These are phyloP conservation scores for Heliconius himera DNA, from an alignment of 1,140 invertebrate genomes.

Conservation along the genomic window DNA sequence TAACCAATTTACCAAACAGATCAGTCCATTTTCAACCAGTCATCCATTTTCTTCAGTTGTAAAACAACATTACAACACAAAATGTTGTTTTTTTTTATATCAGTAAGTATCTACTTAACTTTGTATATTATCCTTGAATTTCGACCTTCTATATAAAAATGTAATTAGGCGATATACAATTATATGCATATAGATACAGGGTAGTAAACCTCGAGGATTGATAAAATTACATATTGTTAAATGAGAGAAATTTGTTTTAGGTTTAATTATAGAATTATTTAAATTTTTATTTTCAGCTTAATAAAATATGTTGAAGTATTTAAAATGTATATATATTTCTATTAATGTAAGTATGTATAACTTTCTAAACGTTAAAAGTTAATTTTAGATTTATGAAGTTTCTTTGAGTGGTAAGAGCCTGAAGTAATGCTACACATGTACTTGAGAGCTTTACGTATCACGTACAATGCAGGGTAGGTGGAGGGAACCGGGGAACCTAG, in stretches of 20 bases:
- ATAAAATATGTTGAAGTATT: too few relatives aligned
- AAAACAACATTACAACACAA: not conserved
- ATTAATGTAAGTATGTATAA: too few relatives aligned
- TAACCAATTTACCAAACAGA: not conserved
- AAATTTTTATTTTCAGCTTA: too few relatives aligned
- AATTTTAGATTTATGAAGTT: too few relatives aligned
- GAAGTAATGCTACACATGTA: too few relatives aligned
- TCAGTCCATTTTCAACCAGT: not conserved
- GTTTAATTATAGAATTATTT: too few relatives aligned
- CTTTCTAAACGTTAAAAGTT: too few relatives aligned
- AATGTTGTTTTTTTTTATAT: not conserved
- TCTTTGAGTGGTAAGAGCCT: too few relatives aligned
- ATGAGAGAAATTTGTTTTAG: not conserved
- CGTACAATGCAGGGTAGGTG: too few relatives aligned
- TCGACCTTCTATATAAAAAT: not conserved
- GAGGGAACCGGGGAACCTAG: too few relatives aligned
- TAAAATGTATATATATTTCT: too few relatives aligned
- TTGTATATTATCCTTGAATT: not conserved
- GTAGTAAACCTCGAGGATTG: not conserved
- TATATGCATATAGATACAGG: not conserved
- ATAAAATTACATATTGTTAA: not conserved
- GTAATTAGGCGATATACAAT: not conserved
- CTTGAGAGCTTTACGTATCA: too few relatives aligned
- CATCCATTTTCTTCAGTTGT: not conserved
- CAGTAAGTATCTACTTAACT: not conserved